Evolutionary conservation across 2,113 vertebrate genomes (phyloP).

Genomic region (Mungos mungo): DNA sequence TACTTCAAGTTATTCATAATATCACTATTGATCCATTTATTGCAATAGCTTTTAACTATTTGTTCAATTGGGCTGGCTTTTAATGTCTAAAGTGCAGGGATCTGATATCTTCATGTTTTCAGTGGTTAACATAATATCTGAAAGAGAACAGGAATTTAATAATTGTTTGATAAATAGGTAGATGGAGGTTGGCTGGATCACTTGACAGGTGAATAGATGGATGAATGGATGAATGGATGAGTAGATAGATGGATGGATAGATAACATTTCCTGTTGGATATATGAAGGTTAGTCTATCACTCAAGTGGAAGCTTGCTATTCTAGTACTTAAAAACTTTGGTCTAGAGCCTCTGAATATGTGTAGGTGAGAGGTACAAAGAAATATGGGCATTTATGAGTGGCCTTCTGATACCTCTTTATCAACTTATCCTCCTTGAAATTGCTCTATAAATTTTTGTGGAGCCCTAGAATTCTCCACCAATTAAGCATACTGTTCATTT

Average conservation of each 20-base stretch:
- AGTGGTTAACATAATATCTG: slow-evolving; percentile 28
- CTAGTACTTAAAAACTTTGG: neutral
- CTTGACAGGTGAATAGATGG: neutral
- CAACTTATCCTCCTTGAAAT: neutral
- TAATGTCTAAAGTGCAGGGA: slow-evolving; percentile 25
- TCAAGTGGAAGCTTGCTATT: neutral
- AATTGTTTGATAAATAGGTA: slow-evolving; percentile 13
- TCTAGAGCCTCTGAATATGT: neutral
- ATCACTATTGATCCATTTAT: neutral
- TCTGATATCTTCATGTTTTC: neutral
- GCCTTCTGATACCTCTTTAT: neutral
- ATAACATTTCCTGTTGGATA: neutral
- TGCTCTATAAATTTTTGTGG: neutral
- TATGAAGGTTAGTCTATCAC: neutral
- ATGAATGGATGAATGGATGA: neutral
- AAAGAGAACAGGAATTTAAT: slow-evolving; percentile 18
- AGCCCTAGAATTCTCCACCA: neutral
- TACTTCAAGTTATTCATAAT: neutral
- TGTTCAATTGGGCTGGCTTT: neutral
- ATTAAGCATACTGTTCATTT: neutral
- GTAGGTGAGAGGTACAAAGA: neutral
- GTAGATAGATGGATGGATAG: neutral
- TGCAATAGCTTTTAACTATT: slow-evolving; percentile 21
- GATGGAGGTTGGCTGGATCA: neutral
- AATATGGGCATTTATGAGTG: neutral